Evolutionary conservation across 2,113 vertebrate genomes (phyloP).

Genomic region (Protomyctophum bolini): DNA sequence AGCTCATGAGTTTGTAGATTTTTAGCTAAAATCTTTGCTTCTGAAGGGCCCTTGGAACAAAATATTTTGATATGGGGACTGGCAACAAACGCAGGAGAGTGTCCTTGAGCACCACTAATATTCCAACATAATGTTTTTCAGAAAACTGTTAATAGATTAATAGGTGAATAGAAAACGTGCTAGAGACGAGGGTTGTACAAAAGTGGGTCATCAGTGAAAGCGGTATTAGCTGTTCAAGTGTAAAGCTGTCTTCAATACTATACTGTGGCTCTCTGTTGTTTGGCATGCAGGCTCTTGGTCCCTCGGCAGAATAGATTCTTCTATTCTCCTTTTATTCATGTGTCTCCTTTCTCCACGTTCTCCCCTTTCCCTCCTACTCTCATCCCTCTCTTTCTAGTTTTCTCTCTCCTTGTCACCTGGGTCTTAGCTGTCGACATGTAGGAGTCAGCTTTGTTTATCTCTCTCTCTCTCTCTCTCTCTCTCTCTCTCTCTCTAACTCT

Average conservation of each 20-base stretch:
- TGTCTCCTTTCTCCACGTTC: constrained; percentile 2
- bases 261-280: constrained; percentile 22
- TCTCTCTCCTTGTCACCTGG: constrained; percentile 53
- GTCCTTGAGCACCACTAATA: too few species aligned
- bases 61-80: too few species aligned
- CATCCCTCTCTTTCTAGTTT: constrained; percentile 17
- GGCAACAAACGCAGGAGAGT: too few species aligned
- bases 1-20: too few species aligned
- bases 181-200: background rate
- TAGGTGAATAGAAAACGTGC: too few species aligned
- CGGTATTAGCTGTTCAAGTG: constrained; percentile 28
- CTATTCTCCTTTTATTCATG: constrained; percentile 15
- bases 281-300: constrained; percentile 11
- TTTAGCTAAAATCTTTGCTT: too few species aligned
- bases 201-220: constrained; percentile 58
- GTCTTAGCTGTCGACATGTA: constrained; percentile 37
- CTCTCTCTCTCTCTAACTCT: background rate
- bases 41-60: too few species aligned
- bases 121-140: too few species aligned
- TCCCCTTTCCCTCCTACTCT: constrained; percentile 10
- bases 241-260: constrained; percentile 39
- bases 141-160: too few species aligned
- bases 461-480: background rate
- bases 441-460: background rate
- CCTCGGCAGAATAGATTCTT: background rate